Base-by-base conservation (phyloP, 2,797 vertebrate genomes). In the Cercopithecus diana region DNA sequence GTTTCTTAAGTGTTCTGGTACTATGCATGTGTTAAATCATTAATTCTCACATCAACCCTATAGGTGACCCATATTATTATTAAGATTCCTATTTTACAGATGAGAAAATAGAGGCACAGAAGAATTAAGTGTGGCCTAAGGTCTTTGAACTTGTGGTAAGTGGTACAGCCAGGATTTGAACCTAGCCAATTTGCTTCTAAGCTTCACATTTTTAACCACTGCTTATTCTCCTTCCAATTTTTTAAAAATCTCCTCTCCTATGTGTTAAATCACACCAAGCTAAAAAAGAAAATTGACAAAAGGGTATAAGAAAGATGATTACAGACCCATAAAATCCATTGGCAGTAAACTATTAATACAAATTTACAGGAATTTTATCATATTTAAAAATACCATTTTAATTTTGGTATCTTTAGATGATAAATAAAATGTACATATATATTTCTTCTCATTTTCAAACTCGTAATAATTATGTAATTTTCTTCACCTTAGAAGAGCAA, bases 381-480 rank as follows among this genome's bases (percentile, higher is more conserved):
- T 83, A 58, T 81, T 92, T 92, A 5, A 84, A 92, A 97, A 82
- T 24, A 15, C 30, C 20, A 55, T 87, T 90, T 96, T 83, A 80
- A 83, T 80, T 95, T 83, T 77, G 50, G 5, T 36, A 50, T 96
- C 85, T 43, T 92, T 89, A 82, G 14, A 36, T 94, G 96, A 96
- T 93, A 61, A 67, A 92, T 82, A 95, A 91, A 92, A 88, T 90
- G 79, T 92, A 86, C 82, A 79, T 93, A 83, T 93, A 72, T 79
- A 73, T 92, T 61, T 97, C 30, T 95, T 95, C 73, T 95, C 17
- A 61, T 22, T 98, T 98, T 97, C 82, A 92, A 84, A 58, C 26
- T 98, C 92, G 22, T 85, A 96, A 98, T 98, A 98, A 96, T 95
- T 75, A 77, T 82, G 10, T 92, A 70, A 80, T 96, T 97, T 98